Evolutionary conservation across 2,888 invertebrate genomes (phyloP).

Genomic region (Mamestra brassicae): DNA sequence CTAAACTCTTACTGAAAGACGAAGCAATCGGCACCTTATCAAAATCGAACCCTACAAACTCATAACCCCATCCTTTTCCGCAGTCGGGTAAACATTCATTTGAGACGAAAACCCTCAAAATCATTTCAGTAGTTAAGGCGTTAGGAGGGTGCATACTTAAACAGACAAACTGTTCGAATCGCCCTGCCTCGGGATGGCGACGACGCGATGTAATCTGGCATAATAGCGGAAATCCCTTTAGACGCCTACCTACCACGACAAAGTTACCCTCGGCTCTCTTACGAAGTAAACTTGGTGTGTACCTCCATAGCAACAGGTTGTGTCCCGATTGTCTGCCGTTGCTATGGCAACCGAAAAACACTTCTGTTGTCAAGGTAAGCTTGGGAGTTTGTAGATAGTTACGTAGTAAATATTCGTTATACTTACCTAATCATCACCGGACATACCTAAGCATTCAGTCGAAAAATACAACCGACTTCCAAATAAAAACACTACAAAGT

Average conservation of each 20-base stretch:
- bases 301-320: constrained; percentile 52
- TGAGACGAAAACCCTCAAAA: not conserved
- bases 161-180: not conserved
- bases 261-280: constrained; percentile 24
- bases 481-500: too few relatives aligned
- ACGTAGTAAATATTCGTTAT: not conserved
- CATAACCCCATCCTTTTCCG: not conserved
- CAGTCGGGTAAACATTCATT: too few relatives aligned
- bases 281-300: constrained; percentile 24
- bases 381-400: not conserved
- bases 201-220: constrained; percentile 17
- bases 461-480: too few relatives aligned
- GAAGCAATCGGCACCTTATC: too few relatives aligned
- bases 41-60: too few relatives aligned
- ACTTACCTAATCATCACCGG: not conserved
- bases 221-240: constrained; percentile 39
- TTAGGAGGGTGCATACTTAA: constrained; percentile 46
- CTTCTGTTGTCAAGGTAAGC: constrained; percentile 1
- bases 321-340: constrained; percentile 38
- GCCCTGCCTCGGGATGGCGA: not conserved
- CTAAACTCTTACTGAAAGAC: too few relatives aligned
- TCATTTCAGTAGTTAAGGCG: constrained; percentile 5
- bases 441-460: not conserved
- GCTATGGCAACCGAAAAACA: constrained; percentile 33
- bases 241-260: constrained; percentile 22